phyloP scores from a whole-genome alignment of 1,140 invertebrate species.

The Papilio machaon region DNA sequence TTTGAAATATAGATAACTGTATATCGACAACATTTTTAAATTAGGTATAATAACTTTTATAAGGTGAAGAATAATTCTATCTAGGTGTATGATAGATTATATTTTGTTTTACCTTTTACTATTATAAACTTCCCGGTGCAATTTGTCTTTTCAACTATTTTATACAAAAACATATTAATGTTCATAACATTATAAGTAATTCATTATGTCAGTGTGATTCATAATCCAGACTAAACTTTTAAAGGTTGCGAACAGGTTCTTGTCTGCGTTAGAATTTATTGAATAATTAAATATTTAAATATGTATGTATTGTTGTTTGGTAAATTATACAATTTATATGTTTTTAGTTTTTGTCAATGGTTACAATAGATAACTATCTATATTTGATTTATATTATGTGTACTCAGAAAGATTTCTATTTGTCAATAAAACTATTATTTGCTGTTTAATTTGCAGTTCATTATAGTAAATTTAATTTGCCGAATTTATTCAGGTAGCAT shows the following conservation, averaged over 20 bases:
- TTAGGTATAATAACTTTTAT: neutral
- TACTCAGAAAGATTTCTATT: too few relatives aligned
- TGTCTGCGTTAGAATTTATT: conserved; percentile 18
- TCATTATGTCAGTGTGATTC: conserved; percentile 20
- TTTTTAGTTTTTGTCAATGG: neutral
- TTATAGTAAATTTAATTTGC: too few relatives aligned
- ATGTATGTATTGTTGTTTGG: conserved; percentile 13
- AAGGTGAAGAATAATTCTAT: neutral
- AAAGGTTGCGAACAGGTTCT: conserved; percentile 26
- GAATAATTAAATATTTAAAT: conserved; percentile 32
- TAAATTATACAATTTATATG: neutral
- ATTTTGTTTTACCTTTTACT: neutral
- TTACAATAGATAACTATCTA: too few relatives aligned
- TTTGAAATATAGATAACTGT: neutral
- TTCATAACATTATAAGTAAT: conserved; percentile 4
- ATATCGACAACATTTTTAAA: neutral
- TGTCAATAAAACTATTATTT: too few relatives aligned
- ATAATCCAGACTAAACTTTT: conserved; percentile 24
- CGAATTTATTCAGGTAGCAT: too few relatives aligned
- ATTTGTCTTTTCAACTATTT: neutral
- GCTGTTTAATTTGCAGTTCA: too few relatives aligned
- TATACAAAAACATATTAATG: conserved; percentile 8
- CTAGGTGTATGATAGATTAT: neutral
- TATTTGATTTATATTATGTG: too few relatives aligned
- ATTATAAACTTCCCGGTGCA: neutral